Percentiles rank a stretch among this genome's conserved stretches.
Evolutionary conservation across 2,113 vertebrate species (phyloP).

Genomic region (Dryoscopus gambensis): DNA sequence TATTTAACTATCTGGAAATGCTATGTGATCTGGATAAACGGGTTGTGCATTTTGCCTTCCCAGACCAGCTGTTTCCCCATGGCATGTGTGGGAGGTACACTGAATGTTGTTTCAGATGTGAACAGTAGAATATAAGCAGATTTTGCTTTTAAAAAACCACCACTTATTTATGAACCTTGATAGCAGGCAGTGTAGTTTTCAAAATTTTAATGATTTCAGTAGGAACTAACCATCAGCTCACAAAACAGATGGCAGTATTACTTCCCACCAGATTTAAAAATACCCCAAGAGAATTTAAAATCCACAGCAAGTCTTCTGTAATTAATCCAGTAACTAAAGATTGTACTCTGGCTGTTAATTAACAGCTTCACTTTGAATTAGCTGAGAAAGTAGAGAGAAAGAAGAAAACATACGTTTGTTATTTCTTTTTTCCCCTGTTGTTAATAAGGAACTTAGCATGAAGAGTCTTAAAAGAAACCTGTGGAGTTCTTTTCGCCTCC

Average conservation of each 20-base stretch:
- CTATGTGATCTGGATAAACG: neutral
- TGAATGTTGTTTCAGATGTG: neutral
- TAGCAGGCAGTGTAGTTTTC: neutral
- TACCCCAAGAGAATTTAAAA: conserved; percentile 57
- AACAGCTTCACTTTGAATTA: conserved; percentile 51
- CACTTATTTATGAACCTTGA: neutral
- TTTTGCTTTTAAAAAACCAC: neutral
- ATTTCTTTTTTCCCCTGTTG: neutral
- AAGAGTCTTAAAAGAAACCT: neutral
- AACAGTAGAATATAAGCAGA: neutral
- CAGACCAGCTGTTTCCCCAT: neutral
- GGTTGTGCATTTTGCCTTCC: neutral
- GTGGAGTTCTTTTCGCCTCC: neutral
- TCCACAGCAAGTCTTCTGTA: conserved; percentile 43
- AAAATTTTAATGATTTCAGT: conserved; percentile 34
- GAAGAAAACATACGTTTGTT: neutral
- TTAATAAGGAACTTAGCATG: neutral
- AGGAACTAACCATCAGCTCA: neutral
- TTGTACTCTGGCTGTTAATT: conserved; percentile 48
- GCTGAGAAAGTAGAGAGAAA: neutral
- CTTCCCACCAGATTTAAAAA: conserved; percentile 61
- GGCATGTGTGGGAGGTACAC: neutral
- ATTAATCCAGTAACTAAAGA: conserved; percentile 60
- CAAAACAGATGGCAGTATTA: conserved; percentile 55
- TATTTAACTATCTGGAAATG: neutral